These are phyloP conservation scores for Macrostomum cliftonense DNA, from an alignment of 2,888 invertebrate genomes.

Conservation along the genomic window DNA sequence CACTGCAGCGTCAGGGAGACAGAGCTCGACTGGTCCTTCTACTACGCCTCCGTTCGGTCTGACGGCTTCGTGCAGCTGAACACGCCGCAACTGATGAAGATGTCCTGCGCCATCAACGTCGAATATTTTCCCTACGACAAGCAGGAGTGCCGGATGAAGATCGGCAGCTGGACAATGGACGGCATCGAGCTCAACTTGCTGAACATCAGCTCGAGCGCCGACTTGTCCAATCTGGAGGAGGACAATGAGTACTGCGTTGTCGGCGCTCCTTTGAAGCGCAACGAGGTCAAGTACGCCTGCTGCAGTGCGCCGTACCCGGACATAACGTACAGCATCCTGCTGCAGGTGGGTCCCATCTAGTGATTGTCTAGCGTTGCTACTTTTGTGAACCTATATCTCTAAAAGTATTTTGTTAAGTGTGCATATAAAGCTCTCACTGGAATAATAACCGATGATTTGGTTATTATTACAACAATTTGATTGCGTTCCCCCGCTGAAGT, in stretches of 20 bases:
- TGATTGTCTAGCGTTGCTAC: too few relatives aligned
- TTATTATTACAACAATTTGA: too few relatives aligned
- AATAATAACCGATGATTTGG: too few relatives aligned
- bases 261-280: background rate
- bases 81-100: background rate
- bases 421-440: too few relatives aligned
- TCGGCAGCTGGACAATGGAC: background rate
- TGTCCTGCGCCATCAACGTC: background rate
- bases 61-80: background rate
- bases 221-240: background rate
- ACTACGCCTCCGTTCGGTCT: background rate
- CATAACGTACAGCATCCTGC: too few relatives aligned
- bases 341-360: too few relatives aligned
- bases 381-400: too few relatives aligned
- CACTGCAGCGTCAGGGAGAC: background rate
- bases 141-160: background rate
- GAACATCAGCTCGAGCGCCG: background rate
- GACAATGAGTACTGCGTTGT: background rate
- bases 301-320: too few relatives aligned
- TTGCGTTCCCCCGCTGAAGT: too few relatives aligned
- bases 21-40: background rate
- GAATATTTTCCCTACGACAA: background rate
- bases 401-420: too few relatives aligned
- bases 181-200: background rate
- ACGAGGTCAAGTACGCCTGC: background rate